These are phyloP conservation scores for Micromussa lordhowensis DNA, from an alignment of 92 coral and sea anemone genomes.

Conservation along the genomic window DNA sequence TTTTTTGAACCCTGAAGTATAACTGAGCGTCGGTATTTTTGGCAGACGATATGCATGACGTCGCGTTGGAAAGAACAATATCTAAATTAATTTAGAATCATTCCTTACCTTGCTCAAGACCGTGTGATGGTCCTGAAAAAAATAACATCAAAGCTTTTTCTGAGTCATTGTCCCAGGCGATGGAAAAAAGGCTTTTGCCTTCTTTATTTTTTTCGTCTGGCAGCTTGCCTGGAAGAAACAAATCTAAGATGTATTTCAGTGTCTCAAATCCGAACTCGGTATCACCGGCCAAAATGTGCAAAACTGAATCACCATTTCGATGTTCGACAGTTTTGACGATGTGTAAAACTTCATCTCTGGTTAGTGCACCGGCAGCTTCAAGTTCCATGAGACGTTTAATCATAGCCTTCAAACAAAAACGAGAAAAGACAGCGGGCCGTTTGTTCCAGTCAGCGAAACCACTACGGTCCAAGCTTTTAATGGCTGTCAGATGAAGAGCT, in stretches of 20 bases:
- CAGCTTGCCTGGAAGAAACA: neutral
- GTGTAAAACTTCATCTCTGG: neutral
- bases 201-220: constrained; percentile 4
- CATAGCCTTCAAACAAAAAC: neutral
- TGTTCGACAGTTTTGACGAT: constrained; percentile 7
- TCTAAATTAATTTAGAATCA: too few relatives aligned
- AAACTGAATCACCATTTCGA: neutral
- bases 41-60: too few relatives aligned
- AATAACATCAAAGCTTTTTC: neutral
- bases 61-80: too few relatives aligned
- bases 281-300: constrained; percentile 16
- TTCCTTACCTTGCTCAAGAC: neutral
- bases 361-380: neutral
- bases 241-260: neutral
- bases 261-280: neutral
- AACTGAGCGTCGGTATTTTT: neutral
- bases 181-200: neutral
- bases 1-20: too few relatives aligned
- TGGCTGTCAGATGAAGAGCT: neutral
- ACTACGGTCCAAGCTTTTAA: neutral
- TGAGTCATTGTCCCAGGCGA: neutral
- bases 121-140: neutral
- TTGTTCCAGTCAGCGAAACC: neutral
- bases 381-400: constrained; percentile 12
- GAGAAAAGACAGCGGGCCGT: neutral